A percentile compares a stretch with the other conserved stretches of the same genome.
These are phyloP conservation scores for Xiphophorus maculatus DNA, from an alignment of 2,113 vertebrate genomes.

Conservation along the genomic window DNA sequence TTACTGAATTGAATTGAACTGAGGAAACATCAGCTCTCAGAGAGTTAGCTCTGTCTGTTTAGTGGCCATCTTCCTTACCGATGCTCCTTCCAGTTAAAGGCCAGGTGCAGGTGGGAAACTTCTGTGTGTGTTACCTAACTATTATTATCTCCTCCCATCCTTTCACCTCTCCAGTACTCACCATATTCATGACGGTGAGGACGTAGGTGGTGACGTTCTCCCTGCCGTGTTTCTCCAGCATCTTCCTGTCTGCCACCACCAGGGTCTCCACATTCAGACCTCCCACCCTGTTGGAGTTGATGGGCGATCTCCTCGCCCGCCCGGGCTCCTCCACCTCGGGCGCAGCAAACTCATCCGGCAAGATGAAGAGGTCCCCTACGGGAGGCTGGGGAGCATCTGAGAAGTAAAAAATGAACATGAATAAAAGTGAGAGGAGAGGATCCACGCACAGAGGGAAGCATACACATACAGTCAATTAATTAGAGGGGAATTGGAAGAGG, in stretches of 20 bases:
- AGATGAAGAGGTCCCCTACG: constrained; percentile 80
- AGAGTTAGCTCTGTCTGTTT: no score
- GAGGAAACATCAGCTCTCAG: not conserved
- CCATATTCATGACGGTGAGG: constrained; percentile 99
- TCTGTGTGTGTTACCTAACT: fast-evolving
- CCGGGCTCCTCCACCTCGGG: constrained; percentile 56
- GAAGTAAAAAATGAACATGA: not conserved
- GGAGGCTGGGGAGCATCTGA: constrained; percentile 90
- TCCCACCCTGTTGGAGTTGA: constrained; percentile 84
- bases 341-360: constrained; percentile 85
- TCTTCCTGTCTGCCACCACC: constrained; percentile 96
- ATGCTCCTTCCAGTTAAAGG: not conserved
- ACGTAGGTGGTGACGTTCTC: constrained; percentile 95
- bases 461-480: constrained; percentile 55
- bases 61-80: no score
- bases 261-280: constrained; percentile 94
- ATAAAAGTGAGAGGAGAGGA: constrained; percentile 16
- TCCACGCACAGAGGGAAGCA: constrained; percentile 7
- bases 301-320: constrained; percentile 86
- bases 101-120: not conserved
- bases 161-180: constrained; percentile 59
- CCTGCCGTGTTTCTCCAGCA: constrained; percentile 95
- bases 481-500: not conserved
- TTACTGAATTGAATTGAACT: no score
- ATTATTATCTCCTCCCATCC: not conserved